Base-by-base conservation (phyloP, 2,888 invertebrate species). In the Eilema sororculum region DNA sequence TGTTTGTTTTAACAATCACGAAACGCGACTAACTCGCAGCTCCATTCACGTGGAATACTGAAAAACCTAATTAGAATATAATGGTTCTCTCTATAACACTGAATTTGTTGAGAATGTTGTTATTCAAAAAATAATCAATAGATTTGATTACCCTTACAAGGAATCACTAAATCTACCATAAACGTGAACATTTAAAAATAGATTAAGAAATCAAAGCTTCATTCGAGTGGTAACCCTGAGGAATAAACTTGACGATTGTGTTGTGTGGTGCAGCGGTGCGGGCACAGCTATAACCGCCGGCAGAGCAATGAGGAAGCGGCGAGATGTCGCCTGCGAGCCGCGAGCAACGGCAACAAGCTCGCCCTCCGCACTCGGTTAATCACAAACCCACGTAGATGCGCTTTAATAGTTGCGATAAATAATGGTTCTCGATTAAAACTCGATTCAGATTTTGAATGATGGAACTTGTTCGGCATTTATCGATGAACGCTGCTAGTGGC, bases 291-390 rank as follows among this genome's bases (percentile, higher is more conserved):
- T 86, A 87, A 87, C 89, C 88, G 87, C 86, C 80, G 80, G 80
- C 80, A 78, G 84, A 83, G 86, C 91, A 89, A 91, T 91, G 87
- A 92, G 92, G 92, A 92, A 92, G 91, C 89, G 87, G 84, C 82
- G 86, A 87, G 81, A 86, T 88, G 91, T 90, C 91, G 90, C 88
- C 73, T 80, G 78, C 81, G 79, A 90, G 88, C 88, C 84, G 89
- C 84, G 81, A 87, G 84, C 83, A 80, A 78, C 74, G 77, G 76
- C 65, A 66, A 66, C 66, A 63, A 63, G 76, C 68, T 69, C 69
- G 71, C 81, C 77, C 80, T 78, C 79, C 77, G 79, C 79, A 76
- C 80, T 75, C 83, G 76, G 82, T 86, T 87, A 85, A 86, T 87
- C 87, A 85, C 84, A 81, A 84, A 75, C 85, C 84, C 84, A 86